Conservation (phyloP, 2,888 invertebrate species). For the Luperina nickerlii region DNA sequence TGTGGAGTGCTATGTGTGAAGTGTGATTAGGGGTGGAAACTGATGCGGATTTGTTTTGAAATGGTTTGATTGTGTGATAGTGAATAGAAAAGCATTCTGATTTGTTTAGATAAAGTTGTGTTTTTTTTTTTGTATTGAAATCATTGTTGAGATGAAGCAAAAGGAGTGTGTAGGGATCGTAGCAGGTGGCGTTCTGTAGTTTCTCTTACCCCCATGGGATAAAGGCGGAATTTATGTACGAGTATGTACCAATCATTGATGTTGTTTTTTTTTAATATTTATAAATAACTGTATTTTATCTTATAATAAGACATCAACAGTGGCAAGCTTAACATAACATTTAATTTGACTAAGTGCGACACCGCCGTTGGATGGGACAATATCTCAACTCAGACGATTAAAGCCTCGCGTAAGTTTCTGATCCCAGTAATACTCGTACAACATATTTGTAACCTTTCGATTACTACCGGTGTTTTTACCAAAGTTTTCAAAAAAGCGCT, state of each 20-base stretch:
- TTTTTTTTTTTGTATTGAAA: not conserved
- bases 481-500: not conserved
- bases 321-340: not conserved
- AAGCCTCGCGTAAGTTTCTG: not conserved
- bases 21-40: constrained; percentile 28
- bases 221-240: not conserved
- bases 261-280: too few species aligned
- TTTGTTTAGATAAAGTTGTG: not conserved
- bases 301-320: not conserved
- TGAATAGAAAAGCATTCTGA: not conserved
- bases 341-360: not conserved
- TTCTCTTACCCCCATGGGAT: not conserved
- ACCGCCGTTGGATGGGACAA: not conserved
- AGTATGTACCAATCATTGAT: not conserved
- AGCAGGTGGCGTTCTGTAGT: not conserved
- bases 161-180: not conserved
- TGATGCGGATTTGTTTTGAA: constrained; percentile 43
- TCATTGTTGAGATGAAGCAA: not conserved
- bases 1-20: constrained; percentile 27
- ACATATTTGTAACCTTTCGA: not conserved
- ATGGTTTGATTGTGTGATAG: not conserved
- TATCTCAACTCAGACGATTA: not conserved
- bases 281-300: not conserved
- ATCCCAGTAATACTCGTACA: not conserved
- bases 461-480: not conserved